Conservation (phyloP, 1,140 invertebrate genomes). For the Meloidogyne hapla region DNA sequence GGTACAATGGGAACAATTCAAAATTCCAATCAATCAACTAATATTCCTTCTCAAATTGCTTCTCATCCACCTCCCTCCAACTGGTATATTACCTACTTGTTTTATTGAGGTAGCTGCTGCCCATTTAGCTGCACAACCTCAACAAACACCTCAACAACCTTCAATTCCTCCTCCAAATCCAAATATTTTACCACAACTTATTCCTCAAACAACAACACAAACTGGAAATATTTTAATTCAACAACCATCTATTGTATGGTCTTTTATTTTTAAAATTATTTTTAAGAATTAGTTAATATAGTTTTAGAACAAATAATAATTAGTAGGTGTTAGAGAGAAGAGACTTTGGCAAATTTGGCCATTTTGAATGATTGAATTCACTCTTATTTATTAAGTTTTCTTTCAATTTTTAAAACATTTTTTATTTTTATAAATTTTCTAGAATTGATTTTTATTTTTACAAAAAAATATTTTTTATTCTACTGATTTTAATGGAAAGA, state of each 20-base stretch:
- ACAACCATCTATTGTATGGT: neutral
- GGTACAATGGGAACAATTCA: neutral
- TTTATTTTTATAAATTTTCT: no score
- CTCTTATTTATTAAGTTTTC: no score
- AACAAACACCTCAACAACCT: neutral
- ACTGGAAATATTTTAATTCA: neutral
- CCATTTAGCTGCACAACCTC: neutral
- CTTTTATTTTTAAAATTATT: neutral
- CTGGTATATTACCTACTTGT: neutral
- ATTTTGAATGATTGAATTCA: no score
- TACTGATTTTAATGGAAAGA: no score
- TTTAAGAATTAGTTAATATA: neutral
- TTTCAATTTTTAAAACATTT: no score
- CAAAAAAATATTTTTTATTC: no score
- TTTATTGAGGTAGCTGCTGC: neutral
- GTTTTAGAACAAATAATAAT: no score
- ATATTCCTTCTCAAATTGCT: neutral
- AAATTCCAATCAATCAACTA: neutral
- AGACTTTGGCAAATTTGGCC: no score
- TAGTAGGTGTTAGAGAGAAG: no score
- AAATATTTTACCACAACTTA: neutral
- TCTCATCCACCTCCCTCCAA: neutral
- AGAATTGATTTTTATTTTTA: no score
- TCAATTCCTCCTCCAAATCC: slow-evolving; percentile 7
- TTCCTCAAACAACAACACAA: neutral